Evolutionary conservation across 2,888 invertebrate species (phyloP), one percentile per base, ranked within the genome.

Genomic region (Nysson spinosus): DNA sequence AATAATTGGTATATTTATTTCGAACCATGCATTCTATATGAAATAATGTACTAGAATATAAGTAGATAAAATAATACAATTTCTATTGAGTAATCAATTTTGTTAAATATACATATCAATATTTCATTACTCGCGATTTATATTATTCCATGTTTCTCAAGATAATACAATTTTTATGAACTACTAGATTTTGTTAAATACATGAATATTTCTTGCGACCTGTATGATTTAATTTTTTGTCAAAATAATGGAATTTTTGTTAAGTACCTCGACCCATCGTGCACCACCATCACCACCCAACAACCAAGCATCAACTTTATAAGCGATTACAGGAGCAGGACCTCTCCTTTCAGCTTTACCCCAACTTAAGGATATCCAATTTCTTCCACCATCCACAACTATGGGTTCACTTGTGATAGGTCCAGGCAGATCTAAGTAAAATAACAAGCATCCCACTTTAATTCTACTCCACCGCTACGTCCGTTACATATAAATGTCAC

Each of bases 281-380:
- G 95, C 95, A n/a, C 94, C 94, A 9, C 94, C 94, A 78, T 95
- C 94, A 42, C 92, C 92, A 1, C 95, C 95, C 26, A 92, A 84
- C 26, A 92, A 89, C 95, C 95, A 95, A 52, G 92, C 91, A 79
- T 96, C 96, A 3, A 96, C 91, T 80, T 91, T 92, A 87, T 95
- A 96, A 0, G 95, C 95, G 20, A 94, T 89, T 1, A 96, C 93
- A 0, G 95, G 95, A 2, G 94, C 94, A 0, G 92, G 90, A 43
- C 92, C 92, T 16, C 89, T 89, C 60, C 90, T 89, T 56, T 91
- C 90, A 0, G 95, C 92, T 84, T 94, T 95, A 24, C 92, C 91
- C 96, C 96, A 96, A n/a, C 92, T 91, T 57, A 96, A 88, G 1
- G 95, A 94, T 44, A 96, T 89, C 93, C 96, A 96, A 84, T 93